Base-by-base conservation (phyloP, 1,140 invertebrate genomes). In the Neodiprion fabricii region DNA sequence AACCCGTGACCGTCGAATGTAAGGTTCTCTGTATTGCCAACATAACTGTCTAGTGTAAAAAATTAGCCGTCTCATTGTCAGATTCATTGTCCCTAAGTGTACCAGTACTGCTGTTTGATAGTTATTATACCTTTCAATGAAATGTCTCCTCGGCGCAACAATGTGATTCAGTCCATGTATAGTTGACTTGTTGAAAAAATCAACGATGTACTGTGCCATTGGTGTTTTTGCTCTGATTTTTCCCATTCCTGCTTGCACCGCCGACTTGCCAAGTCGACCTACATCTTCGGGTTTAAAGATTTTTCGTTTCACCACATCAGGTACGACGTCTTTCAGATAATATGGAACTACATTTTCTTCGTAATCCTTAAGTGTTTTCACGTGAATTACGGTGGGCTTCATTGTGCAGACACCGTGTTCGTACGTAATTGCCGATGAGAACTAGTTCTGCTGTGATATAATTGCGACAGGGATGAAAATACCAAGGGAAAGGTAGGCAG, bases 101-200 rank as follows among this genome's bases (percentile, higher is more conserved):
- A 40, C 1, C 28, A 3, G 28, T 40, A 4, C 2, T 40, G 1
- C 5, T 40, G 28, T 40, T 40, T 40, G 28, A 40, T 40, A 40
- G 28, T 40, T 40, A 40, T 40, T 40, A 40, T 74, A 79, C 82
- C 17, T 79, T 28, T 83, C 82, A 5, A 79, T 1, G 0, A 78
- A 67, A 68, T 83, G 82, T 75, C 80, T 78, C 14, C 75, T 73
- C 21, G 79, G 81, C 1, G 81, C 79, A 9, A 74, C 76, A 28
- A 82, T 48, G 49, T 83, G 82, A 71, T 81, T 83, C 0, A 83
- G 23, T 0, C 82, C 82, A 65, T 82, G 81, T 40, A 83, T n/a
- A 10, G 77, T 72, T 1, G 79, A 78, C 0, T 73, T 68, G 61
- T 74, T 80, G 0, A 76, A 75, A 76, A 76, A 83, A 28, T 82